Evolutionary conservation across 2,888 invertebrate species (phyloP), one percentile per base, ranked within the genome.

Genomic region (Dermolepida albohirtum): DNA sequence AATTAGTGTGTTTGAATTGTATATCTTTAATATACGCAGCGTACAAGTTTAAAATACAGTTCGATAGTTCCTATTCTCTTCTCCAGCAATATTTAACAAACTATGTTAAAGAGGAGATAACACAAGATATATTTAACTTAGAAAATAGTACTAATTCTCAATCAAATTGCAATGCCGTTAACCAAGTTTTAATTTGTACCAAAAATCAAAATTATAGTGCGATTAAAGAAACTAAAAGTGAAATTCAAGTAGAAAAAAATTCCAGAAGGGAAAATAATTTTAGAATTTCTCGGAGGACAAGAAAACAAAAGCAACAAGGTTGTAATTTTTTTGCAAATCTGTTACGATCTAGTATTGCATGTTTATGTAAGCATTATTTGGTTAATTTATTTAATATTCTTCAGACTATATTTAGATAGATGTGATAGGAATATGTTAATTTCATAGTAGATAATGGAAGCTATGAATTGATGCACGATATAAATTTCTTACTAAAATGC

Each of bases 11-110:
- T 64, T 41, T 68, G 34, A 71, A 71, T 51, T 78, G 78, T 65
- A 34, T 74, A 16, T 52, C 67, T 16, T 71, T 76, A 62, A 66
- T 76, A 47, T 72, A 74, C 54, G 66, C 69, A 2, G 76, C 75
- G 5, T 77, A 77, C 66, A 70, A 75, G 41, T 75, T 78, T 54
- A 69, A 72, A 68, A 65, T 77, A 17, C 75, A 75, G 62, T 77
- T 73, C 62, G 74, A 77, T 52, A 71, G 75, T 63, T 74, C 77
- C 1, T 54, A 72, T 44, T 22, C 47, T 8, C 70, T 76, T 22
- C 64, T 78, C 34, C 69, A 74, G 51, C 69, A 74, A 27, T 77
- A 74, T 66, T 29, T 75, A 44, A 22, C 68, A 27, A 69, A 66
- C 59, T 67, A 62, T 50, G 57, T 73, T 63, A 73, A 74, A 70